Conservation (phyloP, 2,113 vertebrate species). For the Pterocles burchelli region DNA sequence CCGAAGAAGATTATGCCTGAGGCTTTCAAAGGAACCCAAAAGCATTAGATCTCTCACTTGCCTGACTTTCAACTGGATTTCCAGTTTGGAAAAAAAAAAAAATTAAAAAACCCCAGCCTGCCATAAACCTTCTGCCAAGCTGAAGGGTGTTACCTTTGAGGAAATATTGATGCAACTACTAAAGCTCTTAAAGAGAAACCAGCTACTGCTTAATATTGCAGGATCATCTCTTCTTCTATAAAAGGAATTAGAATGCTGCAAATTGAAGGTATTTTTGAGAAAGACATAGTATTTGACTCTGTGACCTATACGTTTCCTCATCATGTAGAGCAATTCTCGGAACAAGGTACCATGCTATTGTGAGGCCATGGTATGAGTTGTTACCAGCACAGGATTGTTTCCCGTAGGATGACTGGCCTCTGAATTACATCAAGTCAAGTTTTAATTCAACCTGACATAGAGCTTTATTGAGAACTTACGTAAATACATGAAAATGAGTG, state of each 20-base stretch:
- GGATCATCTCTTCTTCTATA: background rate
- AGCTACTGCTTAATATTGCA: background rate
- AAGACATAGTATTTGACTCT: background rate
- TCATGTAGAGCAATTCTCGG: background rate
- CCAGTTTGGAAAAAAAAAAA: background rate
- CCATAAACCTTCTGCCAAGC: background rate
- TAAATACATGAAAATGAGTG: background rate
- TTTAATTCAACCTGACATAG: slow-evolving; percentile 11
- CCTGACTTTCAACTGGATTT: background rate
- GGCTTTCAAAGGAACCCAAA: slow-evolving; percentile 16
- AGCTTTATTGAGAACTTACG: background rate
- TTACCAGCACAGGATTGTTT: background rate
- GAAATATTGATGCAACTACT: background rate
- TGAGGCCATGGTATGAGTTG: background rate
- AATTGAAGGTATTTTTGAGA: background rate
- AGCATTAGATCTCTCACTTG: background rate
- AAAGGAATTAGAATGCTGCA: background rate
- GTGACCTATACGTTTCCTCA: background rate
- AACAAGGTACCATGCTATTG: background rate
- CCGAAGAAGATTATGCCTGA: background rate
- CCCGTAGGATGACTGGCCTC: background rate
- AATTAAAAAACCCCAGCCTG: background rate
- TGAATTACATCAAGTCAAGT: background rate
- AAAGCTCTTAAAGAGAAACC: background rate
- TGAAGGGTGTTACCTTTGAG: slow-evolving; percentile 22